Evolutionary conservation across 1,140 invertebrate genomes (phyloP).

Genomic region (Drosophila truncata): DNA sequence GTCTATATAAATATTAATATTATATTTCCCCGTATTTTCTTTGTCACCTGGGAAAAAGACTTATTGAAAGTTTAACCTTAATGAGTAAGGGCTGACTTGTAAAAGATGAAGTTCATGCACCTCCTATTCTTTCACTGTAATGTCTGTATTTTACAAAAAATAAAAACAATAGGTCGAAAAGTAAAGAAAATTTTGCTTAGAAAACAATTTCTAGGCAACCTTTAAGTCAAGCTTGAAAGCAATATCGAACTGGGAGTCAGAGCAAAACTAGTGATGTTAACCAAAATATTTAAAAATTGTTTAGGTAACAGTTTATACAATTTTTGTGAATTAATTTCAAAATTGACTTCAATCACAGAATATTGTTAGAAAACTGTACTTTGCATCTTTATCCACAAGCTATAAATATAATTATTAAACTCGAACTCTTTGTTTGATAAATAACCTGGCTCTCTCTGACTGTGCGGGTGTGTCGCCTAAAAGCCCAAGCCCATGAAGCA

Average conservation of each 20-base stretch:
- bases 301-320: no score
- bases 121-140: not conserved
- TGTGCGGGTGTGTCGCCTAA: conserved; percentile 43
- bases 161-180: conserved; percentile 44
- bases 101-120: not conserved
- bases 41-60: conserved; percentile 3
- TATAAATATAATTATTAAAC: conserved; percentile 1
- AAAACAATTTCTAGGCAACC: conserved; percentile 8
- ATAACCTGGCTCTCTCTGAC: conserved; percentile 46
- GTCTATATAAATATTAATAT: not conserved
- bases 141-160: conserved; percentile 14
- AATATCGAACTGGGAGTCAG: conserved; percentile 40
- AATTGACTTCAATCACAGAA: not conserved
- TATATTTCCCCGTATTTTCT: not conserved
- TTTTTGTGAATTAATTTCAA: no score
- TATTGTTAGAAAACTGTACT: no score
- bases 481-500: conserved; percentile 28
- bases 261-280: conserved; percentile 1
- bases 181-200: conserved; percentile 38
- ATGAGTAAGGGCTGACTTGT: conserved; percentile 36
- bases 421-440: conserved; percentile 50
- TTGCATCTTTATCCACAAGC: not conserved
- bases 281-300: not conserved
- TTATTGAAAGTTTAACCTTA: conserved; percentile 57
- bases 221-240: conserved; percentile 30